Evolutionary conservation across 2,113 vertebrate species (phyloP).

Genomic region (Pleuronectes platessa): DNA sequence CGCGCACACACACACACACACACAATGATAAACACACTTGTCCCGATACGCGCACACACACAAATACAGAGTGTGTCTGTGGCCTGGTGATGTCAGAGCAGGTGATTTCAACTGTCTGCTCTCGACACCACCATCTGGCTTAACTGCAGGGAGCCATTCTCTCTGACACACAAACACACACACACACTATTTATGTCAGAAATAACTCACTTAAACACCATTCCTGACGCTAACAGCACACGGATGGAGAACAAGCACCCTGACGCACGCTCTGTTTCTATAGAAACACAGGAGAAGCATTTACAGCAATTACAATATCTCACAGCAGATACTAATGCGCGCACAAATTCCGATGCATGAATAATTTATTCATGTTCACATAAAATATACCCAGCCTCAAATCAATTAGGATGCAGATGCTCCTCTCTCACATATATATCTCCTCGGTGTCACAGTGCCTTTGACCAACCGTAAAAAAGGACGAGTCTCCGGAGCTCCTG

Average conservation of each 20-base stretch:
- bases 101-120: constrained; percentile 38
- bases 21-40: not conserved
- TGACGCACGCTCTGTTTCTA: not conserved
- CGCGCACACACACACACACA: not conserved
- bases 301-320: not conserved
- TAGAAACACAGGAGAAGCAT: constrained; percentile 27
- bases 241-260: not conserved
- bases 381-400: constrained; percentile 46
- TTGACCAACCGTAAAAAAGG: constrained; percentile 18
- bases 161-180: constrained; percentile 32
- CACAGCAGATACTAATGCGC: not conserved
- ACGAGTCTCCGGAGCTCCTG: constrained; percentile 10
- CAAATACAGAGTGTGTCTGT: not conserved
- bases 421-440: constrained; percentile 2
- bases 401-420: constrained; percentile 52
- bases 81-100: constrained; percentile 22
- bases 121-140: constrained; percentile 61
- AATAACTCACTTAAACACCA: not conserved
- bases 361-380: constrained; percentile 46
- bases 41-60: no score
- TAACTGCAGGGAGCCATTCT: constrained; percentile 22
- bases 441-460: constrained; percentile 6
- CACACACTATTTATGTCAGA: constrained; percentile 8
- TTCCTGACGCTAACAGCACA: constrained; percentile 1
- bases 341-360: constrained; percentile 4